Conservation (phyloP, 1,140 invertebrate genomes). For the Polypedilum pembai region DNA sequence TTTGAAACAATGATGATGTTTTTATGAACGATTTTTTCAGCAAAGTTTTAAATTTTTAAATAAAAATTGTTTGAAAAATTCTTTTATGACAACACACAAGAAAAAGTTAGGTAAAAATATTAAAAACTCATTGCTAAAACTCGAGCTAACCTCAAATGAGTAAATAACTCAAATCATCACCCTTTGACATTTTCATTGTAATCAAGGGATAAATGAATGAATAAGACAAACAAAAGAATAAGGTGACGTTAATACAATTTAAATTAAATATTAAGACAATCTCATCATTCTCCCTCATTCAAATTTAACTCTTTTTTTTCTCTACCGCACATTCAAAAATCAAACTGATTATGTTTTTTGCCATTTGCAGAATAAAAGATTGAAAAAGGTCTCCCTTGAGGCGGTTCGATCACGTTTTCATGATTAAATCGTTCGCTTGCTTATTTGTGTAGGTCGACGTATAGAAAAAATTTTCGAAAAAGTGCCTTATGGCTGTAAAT, state of each 20-base stretch:
- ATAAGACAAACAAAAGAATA: not conserved
- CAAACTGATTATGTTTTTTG: not conserved
- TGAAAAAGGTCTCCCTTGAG: not conserved
- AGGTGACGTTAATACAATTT: constrained; percentile 27
- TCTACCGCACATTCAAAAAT: not conserved
- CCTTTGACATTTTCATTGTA: not conserved
- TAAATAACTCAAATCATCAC: not conserved
- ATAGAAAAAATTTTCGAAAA: not conserved
- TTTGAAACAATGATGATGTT: too few relatives aligned
- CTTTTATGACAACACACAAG: not conserved
- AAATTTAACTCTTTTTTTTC: not conserved
- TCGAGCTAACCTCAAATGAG: too few relatives aligned
- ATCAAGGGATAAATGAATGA: not conserved
- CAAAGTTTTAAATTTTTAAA: too few relatives aligned
- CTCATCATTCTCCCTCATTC: not conserved
- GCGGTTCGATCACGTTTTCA: constrained; percentile 23
- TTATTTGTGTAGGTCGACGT: not conserved
- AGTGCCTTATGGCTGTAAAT: not conserved
- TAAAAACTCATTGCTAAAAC: too few relatives aligned
- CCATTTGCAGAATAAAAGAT: not conserved
- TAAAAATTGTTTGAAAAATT: too few relatives aligned
- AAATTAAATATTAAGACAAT: constrained; percentile 28
- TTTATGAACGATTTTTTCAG: too few relatives aligned
- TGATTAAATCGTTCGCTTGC: not conserved
- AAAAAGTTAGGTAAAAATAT: too few relatives aligned